Base-by-base conservation (phyloP, 2,888 invertebrate species). In the Therioaphis trifolii region DNA sequence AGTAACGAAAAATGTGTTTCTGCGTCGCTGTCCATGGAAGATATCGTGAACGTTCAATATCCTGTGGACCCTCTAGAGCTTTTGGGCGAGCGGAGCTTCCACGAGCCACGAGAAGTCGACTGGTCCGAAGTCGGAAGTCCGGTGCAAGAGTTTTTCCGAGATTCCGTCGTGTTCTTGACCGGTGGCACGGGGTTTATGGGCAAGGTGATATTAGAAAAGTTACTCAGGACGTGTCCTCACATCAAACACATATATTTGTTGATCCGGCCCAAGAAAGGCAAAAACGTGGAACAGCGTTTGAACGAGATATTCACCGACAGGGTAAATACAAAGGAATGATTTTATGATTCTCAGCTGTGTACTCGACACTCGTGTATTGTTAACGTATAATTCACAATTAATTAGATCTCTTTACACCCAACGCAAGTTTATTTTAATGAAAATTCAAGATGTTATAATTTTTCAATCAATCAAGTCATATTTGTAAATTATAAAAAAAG, bases 171-270 rank as follows among this genome's bases (percentile, higher is more conserved):
- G 29, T 93, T 97, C 78, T 91, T 97, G 15, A 96, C 96, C 0
- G 96, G 97, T 3, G 95, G 92, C 0, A 94, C 95, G 35, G 93
- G 93, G 3, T 93, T 93, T 87, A 88, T 93, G 87, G 93, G 93
- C 18, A 93, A 93, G 88, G 91, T 93, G 18, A 88, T 93, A 29
- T 89, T 93, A 27, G 93, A 93, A 88, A 93, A 93, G 88, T 88
- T 93, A 24, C 89, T 93, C 18, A 89, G 92, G 85, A 90, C 91
- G 72, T 92, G 92, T 86, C 91, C 92, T 9, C 90, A 90, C 5
- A 88, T 93, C 35, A 89, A 89, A 52, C 90, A 89, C 84, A 90
- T 93, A 77, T 93, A 92, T 87, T 87, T 92, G 43, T 88, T 93
- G 84, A 90, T 93, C 40, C 88, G 93, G 40, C 90, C 91, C 0